These are phyloP conservation scores for Zaprionus obscuricornis DNA, from an alignment of 2,888 invertebrate species.

Conservation along the genomic window DNA sequence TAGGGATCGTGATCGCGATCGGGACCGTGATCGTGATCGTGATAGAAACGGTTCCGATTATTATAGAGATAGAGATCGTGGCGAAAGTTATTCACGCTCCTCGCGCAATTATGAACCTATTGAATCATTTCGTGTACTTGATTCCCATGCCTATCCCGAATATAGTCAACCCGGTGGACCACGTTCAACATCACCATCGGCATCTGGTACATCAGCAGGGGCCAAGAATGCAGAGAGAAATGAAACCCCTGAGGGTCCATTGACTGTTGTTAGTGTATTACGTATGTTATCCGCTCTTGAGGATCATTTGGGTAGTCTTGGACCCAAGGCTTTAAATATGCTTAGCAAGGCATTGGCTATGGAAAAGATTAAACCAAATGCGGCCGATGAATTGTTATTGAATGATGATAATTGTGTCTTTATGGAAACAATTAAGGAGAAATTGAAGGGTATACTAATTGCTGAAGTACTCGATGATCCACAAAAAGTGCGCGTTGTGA, in stretches of 20 bases:
- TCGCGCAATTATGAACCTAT: slow-evolving; percentile 45
- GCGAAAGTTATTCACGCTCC: slow-evolving; percentile 39
- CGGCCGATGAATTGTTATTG: slow-evolving; percentile 89
- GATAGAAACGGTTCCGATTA: too few species aligned
- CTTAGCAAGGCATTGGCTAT: slow-evolving; percentile 90
- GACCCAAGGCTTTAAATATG: slow-evolving; percentile 90
- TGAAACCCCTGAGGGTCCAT: slow-evolving; percentile 82
- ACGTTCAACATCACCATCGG: slow-evolving; percentile 40
- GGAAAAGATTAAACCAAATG: slow-evolving; percentile 89
- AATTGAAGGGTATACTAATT: slow-evolving; percentile 90
- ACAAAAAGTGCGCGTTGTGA: slow-evolving; percentile 88
- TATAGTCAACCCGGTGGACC: slow-evolving; percentile 69
- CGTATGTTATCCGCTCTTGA: slow-evolving; percentile 91
- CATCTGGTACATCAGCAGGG: slow-evolving; percentile 6
- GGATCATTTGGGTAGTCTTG: slow-evolving; percentile 92
- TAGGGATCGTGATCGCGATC: slow-evolving; percentile 30
- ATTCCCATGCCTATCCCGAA: slow-evolving; percentile 80
- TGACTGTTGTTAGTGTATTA: slow-evolving; percentile 87
- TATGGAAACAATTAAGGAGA: slow-evolving; percentile 93
- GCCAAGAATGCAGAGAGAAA: slow-evolving; percentile 50
- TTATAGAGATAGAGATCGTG: neutral
- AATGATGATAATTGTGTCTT: slow-evolving; percentile 90
- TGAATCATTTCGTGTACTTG: slow-evolving; percentile 76
- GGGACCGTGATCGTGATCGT: slow-evolving; percentile 18
- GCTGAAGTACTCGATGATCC: slow-evolving; percentile 86